These are phyloP conservation scores for Procambarus virginalis DNA, from an alignment of 1,140 invertebrate species.

Conservation along the genomic window DNA sequence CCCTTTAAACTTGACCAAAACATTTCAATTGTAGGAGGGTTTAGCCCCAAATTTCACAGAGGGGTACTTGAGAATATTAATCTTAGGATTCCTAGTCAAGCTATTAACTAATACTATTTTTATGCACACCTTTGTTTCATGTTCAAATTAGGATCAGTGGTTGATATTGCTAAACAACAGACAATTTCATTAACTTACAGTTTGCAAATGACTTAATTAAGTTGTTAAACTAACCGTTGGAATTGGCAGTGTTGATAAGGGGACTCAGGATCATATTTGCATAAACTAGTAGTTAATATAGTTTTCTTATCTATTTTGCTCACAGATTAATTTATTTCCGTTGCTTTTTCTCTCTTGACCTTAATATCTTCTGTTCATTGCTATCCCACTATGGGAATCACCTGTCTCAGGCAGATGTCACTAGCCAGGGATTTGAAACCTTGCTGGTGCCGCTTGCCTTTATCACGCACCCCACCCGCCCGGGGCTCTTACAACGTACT, in stretches of 20 bases:
- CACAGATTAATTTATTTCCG: slow-evolving; percentile 64
- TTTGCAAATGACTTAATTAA: slow-evolving; percentile 33
- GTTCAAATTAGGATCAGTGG: slow-evolving; percentile 28
- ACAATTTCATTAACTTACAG: slow-evolving; percentile 50
- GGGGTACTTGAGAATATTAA: slow-evolving; percentile 1
- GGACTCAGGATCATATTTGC: slow-evolving; percentile 54
- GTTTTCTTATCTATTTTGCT: slow-evolving; percentile 61
- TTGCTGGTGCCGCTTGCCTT: slow-evolving; percentile 23
- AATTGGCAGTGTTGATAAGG: slow-evolving; percentile 68
- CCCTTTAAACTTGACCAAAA: slow-evolving; percentile 32
- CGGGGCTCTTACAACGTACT: slow-evolving; percentile 41
- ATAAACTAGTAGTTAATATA: slow-evolving; percentile 52
- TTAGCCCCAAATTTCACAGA: slow-evolving; percentile 20
- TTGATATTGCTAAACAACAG: slow-evolving; percentile 61
- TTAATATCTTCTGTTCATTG: slow-evolving; percentile 58
- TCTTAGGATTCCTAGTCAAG: slow-evolving; percentile 20
- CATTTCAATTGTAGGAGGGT: slow-evolving; percentile 34
- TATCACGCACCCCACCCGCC: slow-evolving; percentile 53
- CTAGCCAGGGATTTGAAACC: slow-evolving; percentile 1
- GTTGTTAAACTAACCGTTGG: slow-evolving; percentile 50
- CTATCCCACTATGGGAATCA: slow-evolving; percentile 60
- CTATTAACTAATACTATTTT: neutral
- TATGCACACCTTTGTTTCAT: neutral
- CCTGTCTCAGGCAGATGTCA: slow-evolving; percentile 52
- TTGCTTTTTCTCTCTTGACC: slow-evolving; percentile 62